Evolutionary conservation across 1,140 invertebrate genomes (phyloP).

Genomic region (Propsilocerus akamusi): DNA sequence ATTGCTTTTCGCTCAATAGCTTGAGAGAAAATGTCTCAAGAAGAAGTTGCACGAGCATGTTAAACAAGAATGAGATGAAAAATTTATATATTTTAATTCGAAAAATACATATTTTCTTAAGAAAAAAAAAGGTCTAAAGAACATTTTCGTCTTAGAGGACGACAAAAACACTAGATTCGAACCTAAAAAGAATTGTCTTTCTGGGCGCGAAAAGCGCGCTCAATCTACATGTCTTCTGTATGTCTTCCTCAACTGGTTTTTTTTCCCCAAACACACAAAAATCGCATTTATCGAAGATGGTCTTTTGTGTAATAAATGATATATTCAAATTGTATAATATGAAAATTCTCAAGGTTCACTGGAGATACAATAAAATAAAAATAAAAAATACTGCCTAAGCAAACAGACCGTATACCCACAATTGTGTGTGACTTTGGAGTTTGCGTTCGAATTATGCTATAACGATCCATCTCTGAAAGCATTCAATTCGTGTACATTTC

Average conservation of each 20-base stretch:
- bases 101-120: neutral
- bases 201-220: too few species aligned
- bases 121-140: neutral
- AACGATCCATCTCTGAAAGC: neutral
- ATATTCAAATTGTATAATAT: neutral
- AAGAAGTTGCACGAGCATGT: too few species aligned
- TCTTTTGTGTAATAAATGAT: neutral
- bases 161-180: neutral
- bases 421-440: neutral
- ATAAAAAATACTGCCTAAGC: too few species aligned
- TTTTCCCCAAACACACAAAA: neutral
- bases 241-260: neutral
- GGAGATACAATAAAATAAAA: neutral
- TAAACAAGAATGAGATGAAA: too few species aligned
- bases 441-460: too few species aligned
- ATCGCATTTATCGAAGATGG: constrained; percentile 3
- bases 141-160: too few species aligned
- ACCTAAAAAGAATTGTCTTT: neutral
- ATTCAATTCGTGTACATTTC: neutral
- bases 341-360: neutral
- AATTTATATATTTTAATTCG: too few species aligned
- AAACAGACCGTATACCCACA: neutral
- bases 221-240: too few species aligned
- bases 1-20: too few species aligned
- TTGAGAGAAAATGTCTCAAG: too few species aligned